Evolutionary conservation across 2,888 invertebrate species (phyloP).

Genomic region (Vannuccia rotundouncinata): DNA sequence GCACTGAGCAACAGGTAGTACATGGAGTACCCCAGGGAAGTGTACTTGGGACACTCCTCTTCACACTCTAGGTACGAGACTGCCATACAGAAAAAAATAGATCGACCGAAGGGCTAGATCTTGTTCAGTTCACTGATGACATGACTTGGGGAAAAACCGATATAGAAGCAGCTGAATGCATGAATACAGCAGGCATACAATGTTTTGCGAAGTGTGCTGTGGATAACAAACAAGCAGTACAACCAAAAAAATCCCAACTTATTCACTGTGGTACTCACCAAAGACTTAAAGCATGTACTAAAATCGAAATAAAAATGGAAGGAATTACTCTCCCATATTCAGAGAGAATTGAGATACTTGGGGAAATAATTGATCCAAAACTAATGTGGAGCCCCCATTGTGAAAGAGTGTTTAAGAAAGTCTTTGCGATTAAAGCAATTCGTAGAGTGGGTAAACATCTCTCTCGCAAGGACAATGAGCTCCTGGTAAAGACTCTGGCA

Average conservation of each 20-base stretch:
- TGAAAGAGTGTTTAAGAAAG: not conserved
- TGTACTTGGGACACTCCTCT: no score
- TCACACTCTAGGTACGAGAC: no score
- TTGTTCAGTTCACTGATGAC: no score
- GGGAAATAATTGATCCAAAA: not conserved
- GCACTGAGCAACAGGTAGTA: no score
- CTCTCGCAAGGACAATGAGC: not conserved
- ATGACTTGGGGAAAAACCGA: no score
- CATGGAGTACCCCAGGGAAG: no score
- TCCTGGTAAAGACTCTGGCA: conserved; percentile 3
- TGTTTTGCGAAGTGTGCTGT: conserved; percentile 1
- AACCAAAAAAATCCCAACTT: not conserved
- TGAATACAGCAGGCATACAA: not conserved
- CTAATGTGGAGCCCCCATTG: not conserved
- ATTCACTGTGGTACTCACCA: conserved; percentile 1
- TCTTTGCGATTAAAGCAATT: not conserved
- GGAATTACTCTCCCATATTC: not conserved
- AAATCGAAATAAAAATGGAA: conserved; percentile 11
- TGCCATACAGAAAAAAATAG: no score
- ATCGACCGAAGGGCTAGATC: no score
- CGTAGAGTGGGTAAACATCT: not conserved
- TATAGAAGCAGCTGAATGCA: not conserved
- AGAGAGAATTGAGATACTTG: not conserved
- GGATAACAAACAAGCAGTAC: conserved; percentile 13
- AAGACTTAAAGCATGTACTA: not conserved